Conservation (phyloP, 2,113 vertebrate species). For the Illadopsis cleaveri region DNA sequence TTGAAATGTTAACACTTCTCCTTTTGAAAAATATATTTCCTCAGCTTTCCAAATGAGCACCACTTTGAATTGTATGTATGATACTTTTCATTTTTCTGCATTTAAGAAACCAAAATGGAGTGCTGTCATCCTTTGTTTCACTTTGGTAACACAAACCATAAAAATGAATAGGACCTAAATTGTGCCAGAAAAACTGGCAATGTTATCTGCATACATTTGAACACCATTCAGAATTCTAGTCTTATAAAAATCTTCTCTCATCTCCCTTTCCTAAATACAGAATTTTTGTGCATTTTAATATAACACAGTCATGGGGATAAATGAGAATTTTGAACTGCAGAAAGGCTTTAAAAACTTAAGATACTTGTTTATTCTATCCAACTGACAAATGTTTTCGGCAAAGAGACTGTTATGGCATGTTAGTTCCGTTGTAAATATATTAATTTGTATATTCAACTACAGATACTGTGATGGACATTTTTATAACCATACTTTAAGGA, state of each 20-base stretch:
- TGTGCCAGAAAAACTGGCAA: background rate
- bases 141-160: background rate
- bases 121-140: background rate
- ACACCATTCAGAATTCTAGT: background rate
- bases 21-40: background rate
- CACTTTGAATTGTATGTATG: background rate
- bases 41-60: background rate
- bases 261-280: background rate
- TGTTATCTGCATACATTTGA: background rate
- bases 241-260: background rate
- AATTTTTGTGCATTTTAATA: background rate
- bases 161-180: slow-evolving; percentile 2
- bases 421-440: background rate
- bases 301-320: background rate
- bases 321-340: background rate
- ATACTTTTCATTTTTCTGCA: background rate
- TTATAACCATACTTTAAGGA: background rate
- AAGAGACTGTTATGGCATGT: background rate
- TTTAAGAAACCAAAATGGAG: background rate
- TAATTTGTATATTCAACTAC: slow-evolving; percentile 2
- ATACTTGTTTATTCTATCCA: slow-evolving; percentile 12
- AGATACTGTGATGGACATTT: background rate
- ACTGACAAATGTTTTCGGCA: background rate
- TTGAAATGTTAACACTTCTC: background rate
- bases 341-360: background rate